Evolutionary conservation across 2,113 vertebrate species (phyloP).

Genomic region (Connochaetes taurinus): DNA sequence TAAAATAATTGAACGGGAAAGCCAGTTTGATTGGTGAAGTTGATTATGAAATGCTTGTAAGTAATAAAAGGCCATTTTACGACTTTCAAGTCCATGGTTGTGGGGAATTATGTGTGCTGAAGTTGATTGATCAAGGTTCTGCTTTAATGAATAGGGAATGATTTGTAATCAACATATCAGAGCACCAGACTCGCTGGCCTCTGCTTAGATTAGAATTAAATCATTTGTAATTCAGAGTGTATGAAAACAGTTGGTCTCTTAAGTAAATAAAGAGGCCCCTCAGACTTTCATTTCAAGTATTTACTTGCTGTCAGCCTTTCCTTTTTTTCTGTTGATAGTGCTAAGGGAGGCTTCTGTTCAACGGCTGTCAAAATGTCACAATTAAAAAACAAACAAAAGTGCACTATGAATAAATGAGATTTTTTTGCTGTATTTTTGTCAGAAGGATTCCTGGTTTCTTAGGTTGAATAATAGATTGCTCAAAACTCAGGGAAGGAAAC

Average conservation of each 20-base stretch:
- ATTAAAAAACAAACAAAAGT: slow-evolving; percentile 24
- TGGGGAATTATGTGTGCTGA: neutral
- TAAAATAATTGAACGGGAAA: slow-evolving; percentile 13
- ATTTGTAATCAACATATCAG: slow-evolving; percentile 17
- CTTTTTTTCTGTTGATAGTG: neutral
- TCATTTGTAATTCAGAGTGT: slow-evolving; percentile 18
- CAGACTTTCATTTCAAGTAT: slow-evolving; percentile 2
- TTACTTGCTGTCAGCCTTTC: slow-evolving; percentile 6
- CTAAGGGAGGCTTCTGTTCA: neutral
- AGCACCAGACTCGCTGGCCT: neutral
- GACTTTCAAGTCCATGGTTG: neutral
- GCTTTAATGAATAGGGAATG: slow-evolving; percentile 20
- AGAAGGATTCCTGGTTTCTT: neutral
- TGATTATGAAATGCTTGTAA: slow-evolving; percentile 18
- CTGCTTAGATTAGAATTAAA: slow-evolving; percentile 32
- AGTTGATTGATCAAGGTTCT: neutral
- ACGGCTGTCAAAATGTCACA: slow-evolving; percentile 23
- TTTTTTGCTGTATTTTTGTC: neutral
- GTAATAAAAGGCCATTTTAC: neutral
- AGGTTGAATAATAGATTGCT: neutral
- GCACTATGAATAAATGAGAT: neutral
- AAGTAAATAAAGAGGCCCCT: slow-evolving; percentile 35
- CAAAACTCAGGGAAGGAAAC: neutral
- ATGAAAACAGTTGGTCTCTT: slow-evolving; percentile 27
- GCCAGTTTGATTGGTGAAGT: neutral